Evolutionary conservation across 2,113 vertebrate genomes (phyloP).

Genomic region (Ariopsis seemanni): DNA sequence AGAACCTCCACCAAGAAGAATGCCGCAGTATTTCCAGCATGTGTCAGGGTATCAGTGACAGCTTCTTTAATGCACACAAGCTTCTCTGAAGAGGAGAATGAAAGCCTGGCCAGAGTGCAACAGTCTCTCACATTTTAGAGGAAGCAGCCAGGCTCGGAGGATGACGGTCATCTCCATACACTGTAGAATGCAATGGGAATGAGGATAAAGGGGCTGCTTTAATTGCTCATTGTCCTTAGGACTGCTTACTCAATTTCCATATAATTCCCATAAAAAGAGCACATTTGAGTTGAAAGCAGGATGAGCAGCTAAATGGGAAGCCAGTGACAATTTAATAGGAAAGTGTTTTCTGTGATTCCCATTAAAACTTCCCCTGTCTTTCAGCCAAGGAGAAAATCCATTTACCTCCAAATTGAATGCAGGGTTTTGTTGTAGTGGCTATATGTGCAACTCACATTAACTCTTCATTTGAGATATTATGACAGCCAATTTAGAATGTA

Average conservation of each 20-base stretch:
- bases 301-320: constrained; percentile 44
- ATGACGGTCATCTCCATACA: constrained; percentile 35
- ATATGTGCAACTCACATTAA: constrained; percentile 9
- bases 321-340: constrained; percentile 48
- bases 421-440: constrained; percentile 32
- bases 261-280: constrained; percentile 31
- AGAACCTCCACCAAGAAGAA: constrained; percentile 39
- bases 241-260: constrained; percentile 42
- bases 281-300: constrained; percentile 36
- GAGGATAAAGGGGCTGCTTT: constrained; percentile 9
- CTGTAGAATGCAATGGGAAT: neutral
- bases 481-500: neutral
- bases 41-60: constrained; percentile 50
- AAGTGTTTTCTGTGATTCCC: constrained; percentile 51
- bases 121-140: constrained; percentile 21
- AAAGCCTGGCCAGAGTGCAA: constrained; percentile 38
- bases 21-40: constrained; percentile 44
- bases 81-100: constrained; percentile 38
- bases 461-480: neutral
- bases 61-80: constrained; percentile 60
- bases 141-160: neutral
- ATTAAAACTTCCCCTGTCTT: constrained; percentile 56
- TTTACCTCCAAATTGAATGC: constrained; percentile 46
- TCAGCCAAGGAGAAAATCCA: constrained; percentile 43
- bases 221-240: constrained; percentile 40